Evolutionary conservation across 2,888 invertebrate genomes (phyloP).

Genomic region (Hermaeophaga mercurialis): DNA sequence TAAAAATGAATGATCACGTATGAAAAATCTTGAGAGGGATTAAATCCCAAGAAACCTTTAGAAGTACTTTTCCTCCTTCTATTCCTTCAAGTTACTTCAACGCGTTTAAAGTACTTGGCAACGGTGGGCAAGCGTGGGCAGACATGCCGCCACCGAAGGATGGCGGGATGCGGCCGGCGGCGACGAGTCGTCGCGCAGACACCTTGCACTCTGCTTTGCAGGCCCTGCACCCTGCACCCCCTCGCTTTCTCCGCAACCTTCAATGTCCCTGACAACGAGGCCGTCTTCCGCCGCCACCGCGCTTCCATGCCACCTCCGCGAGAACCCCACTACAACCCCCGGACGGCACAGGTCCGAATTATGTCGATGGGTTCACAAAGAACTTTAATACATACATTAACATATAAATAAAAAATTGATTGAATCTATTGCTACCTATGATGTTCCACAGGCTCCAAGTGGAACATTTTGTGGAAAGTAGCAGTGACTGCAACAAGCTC

Average conservation of each 20-base stretch:
- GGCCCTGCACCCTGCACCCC: constrained; percentile 49
- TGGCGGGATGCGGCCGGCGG: constrained; percentile 52
- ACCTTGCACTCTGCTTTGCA: constrained; percentile 58
- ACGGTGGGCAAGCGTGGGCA: constrained; percentile 38
- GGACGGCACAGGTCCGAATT: background rate
- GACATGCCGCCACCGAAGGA: constrained; percentile 33
- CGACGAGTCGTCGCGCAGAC: constrained; percentile 60
- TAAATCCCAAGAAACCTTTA: too few relatives aligned
- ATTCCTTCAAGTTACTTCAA: too few relatives aligned
- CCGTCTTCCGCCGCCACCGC: constrained; percentile 34
- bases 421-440: too few relatives aligned
- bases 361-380: background rate
- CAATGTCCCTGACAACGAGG: constrained; percentile 43
- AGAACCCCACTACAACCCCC: constrained; percentile 1
- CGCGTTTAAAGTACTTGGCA: constrained; percentile 1
- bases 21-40: too few relatives aligned
- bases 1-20: too few relatives aligned
- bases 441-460: too few relatives aligned
- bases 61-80: too few relatives aligned
- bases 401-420: too few relatives aligned
- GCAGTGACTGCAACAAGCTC: too few relatives aligned
- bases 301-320: constrained; percentile 29
- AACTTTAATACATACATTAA: too few relatives aligned
- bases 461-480: too few relatives aligned
- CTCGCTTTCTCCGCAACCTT: constrained; percentile 48